Conservation (phyloP, 1,140 invertebrate genomes). For the Octopus sinensis region DNA sequence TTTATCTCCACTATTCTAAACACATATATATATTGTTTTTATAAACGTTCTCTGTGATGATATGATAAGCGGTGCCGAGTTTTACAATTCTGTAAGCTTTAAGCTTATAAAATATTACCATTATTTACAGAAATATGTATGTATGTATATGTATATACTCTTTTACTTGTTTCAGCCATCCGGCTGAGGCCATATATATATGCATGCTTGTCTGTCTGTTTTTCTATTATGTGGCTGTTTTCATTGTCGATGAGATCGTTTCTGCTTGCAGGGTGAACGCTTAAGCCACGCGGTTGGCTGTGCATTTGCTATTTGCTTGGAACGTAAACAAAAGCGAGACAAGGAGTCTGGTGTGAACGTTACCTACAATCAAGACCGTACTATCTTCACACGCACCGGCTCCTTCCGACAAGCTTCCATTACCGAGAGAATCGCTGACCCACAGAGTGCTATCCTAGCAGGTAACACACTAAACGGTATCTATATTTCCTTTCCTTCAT, state of each 20-base stretch:
- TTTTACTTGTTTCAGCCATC: no score
- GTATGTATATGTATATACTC: no score
- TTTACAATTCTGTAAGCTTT: no score
- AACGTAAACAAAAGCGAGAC: slow-evolving; percentile 94
- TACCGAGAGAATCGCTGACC: slow-evolving; percentile 72
- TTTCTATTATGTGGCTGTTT: neutral
- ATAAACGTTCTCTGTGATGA: no score
- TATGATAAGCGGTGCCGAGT: no score
- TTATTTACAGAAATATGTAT: no score
- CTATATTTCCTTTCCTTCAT: neutral
- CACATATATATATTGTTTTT: neutral
- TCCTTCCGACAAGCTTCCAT: slow-evolving; percentile 79
- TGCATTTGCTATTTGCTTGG: slow-evolving; percentile 96
- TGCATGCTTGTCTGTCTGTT: neutral
- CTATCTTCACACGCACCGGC: slow-evolving; percentile 89
- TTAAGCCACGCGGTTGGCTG: slow-evolving; percentile 98
- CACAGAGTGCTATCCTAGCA: slow-evolving; percentile 60
- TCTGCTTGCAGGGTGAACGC: slow-evolving; percentile 75
- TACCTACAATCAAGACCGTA: slow-evolving; percentile 86
- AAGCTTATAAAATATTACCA: no score
- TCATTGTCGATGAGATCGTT: no score
- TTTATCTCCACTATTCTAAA: no score
- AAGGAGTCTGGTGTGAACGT: slow-evolving; percentile 87
- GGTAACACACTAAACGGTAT: slow-evolving; percentile 33
- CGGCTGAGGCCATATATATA: no score